Evolutionary conservation across 2,113 vertebrate genomes (phyloP), one percentile per base, ranked within the genome.

Genomic region (Leucopsar rothschildi): DNA sequence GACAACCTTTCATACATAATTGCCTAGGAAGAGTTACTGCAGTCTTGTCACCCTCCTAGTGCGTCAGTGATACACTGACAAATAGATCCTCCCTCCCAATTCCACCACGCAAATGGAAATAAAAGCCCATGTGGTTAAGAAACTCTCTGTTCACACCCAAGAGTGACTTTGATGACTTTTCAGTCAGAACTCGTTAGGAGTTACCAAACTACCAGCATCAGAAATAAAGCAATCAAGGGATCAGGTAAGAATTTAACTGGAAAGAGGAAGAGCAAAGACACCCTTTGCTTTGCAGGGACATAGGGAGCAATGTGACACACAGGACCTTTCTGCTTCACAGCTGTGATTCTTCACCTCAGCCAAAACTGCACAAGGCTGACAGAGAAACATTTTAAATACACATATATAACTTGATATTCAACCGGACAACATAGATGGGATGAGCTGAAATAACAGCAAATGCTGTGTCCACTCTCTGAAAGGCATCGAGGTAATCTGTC

Each of bases 21-120:
- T 94, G 92, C 95, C 64, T 44, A 88, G 91, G 77, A 97, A 97
- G 84, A 95, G 82, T 96, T 95, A 96, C 86, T 85, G 47, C 14
- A 0, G 90, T 77, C 94, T 92, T 93, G 92, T 93, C 93, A 96
- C 81, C 60, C 85, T 95, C 69, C 93, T 68, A 94, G 94, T 6
- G 10, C 61, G 25, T 93, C 16, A 10, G 65, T 72, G 91, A 85
- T 92, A 94, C 1, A 0, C 72, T 92, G 88, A 96, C 91, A 95
- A 93, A 93, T 22, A 95, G 68, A 90, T 80, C 93, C 89, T 93
- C 72, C 95, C 82, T 81, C 85, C 61, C 64, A 86, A 64, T 86
- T 92, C 90, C 76, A 88, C 52, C 60, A 44, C 0, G 3, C 56
- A 95, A 93, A 91, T 20, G 82, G 70, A 80, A 97, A 84, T 73